Conservation (phyloP, 1,140 invertebrate species). For the Drosophila sulfurigaster region DNA sequence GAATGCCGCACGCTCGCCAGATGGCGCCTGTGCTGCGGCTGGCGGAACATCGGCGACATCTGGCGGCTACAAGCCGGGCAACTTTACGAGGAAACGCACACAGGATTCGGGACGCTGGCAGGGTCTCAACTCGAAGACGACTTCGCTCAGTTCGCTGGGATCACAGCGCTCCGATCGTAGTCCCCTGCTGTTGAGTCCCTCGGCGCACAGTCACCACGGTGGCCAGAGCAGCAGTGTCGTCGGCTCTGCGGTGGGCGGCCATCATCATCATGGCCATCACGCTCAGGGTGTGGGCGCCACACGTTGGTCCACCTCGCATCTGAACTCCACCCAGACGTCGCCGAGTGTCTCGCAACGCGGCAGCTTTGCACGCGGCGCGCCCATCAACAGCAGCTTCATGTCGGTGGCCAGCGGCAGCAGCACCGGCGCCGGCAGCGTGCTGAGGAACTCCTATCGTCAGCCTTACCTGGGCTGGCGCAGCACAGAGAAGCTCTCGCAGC, state of each 20-base stretch:
- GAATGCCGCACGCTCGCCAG: slow-evolving; percentile 83
- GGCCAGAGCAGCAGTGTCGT: slow-evolving; percentile 60
- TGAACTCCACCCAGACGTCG: slow-evolving; percentile 90
- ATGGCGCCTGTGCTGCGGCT: slow-evolving; percentile 53
- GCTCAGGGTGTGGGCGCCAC: slow-evolving; percentile 85
- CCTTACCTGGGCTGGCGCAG: slow-evolving; percentile 96
- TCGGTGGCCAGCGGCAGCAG: slow-evolving; percentile 75
- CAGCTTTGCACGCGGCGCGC: slow-evolving; percentile 81
- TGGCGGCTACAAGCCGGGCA: slow-evolving; percentile 74
- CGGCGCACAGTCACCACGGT: slow-evolving; percentile 84
- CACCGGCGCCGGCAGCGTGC: slow-evolving; percentile 48
- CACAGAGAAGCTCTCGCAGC: slow-evolving; percentile 90
- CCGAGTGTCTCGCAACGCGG: slow-evolving; percentile 86
- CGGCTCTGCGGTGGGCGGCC: slow-evolving; percentile 5
- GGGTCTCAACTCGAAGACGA: slow-evolving; percentile 91
- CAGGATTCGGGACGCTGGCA: slow-evolving; percentile 90
- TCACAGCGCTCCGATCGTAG: slow-evolving; percentile 84
- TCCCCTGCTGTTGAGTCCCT: slow-evolving; percentile 82
- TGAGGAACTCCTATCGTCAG: slow-evolving; percentile 87
- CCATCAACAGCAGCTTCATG: slow-evolving; percentile 83
- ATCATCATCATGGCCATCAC: slow-evolving; percentile 58
- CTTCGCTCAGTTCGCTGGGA: slow-evolving; percentile 90
- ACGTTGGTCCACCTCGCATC: slow-evolving; percentile 93
- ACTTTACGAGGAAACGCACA: slow-evolving; percentile 87
- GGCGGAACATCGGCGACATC: slow-evolving; percentile 5